Evolutionary conservation across 2,888 invertebrate species (phyloP).

Genomic region (Cremastobaeus sp.): DNA sequence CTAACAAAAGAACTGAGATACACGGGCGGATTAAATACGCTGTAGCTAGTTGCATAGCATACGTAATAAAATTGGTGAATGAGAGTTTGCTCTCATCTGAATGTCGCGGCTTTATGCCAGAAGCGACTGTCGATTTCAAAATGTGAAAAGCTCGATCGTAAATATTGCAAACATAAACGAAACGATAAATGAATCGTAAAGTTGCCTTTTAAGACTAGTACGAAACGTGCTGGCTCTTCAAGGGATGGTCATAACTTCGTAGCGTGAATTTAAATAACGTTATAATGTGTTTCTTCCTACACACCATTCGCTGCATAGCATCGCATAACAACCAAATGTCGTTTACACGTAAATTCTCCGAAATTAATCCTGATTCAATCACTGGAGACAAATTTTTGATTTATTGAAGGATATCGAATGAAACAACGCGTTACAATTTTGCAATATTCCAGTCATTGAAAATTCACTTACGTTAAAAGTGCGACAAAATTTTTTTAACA

Average conservation of each 20-base stretch:
- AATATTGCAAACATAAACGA: constrained; percentile 66
- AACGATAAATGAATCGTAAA: constrained; percentile 70
- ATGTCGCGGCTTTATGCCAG: constrained; percentile 47
- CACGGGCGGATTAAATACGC: constrained; percentile 18
- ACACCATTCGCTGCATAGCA: constrained; percentile 40
- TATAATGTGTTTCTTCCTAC: constrained; percentile 37
- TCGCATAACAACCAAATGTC: constrained; percentile 22
- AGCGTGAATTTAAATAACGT: constrained; percentile 68
- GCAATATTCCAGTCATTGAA: too few relatives aligned
- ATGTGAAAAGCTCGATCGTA: constrained; percentile 63
- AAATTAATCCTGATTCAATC: constrained; percentile 49
- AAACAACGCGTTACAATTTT: too few relatives aligned
- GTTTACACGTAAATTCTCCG: constrained; percentile 27
- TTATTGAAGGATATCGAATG: too few relatives aligned
- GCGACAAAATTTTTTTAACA: too few relatives aligned
- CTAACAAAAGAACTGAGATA: not conserved
- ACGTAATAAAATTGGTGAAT: constrained; percentile 41
- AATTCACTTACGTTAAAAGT: too few relatives aligned
- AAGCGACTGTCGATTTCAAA: constrained; percentile 58
- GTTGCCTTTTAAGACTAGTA: constrained; percentile 60
- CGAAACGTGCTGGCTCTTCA: constrained; percentile 52
- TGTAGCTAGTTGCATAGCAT: constrained; percentile 28
- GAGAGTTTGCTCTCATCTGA: constrained; percentile 29
- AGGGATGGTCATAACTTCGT: constrained; percentile 59
- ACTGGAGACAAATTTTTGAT: too few relatives aligned